Conservation (phyloP, 2,113 vertebrate species). For the Haemorhous mexicanus region DNA sequence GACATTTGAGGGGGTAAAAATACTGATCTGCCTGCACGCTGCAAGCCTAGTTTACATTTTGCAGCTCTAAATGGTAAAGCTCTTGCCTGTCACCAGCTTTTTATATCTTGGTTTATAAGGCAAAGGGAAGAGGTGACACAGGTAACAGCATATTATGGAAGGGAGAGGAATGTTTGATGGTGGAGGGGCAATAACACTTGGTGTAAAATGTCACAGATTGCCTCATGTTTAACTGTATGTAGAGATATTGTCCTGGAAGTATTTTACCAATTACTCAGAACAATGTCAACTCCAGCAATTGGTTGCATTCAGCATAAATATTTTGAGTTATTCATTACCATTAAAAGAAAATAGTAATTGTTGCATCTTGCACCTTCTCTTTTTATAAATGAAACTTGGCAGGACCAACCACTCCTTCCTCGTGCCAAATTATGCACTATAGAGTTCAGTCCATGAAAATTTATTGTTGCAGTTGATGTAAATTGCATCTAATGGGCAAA, state of each 20-base stretch:
- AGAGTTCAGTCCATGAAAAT: not conserved
- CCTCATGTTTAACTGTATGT: not conserved
- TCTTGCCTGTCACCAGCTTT: not conserved
- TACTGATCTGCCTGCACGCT: accelerated
- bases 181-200: not conserved
- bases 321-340: not conserved
- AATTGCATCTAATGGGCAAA: conserved; percentile 37
- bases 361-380: not conserved
- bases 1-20: not conserved
- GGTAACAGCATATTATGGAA: not conserved
- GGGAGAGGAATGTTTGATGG: not conserved
- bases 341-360: conserved; percentile 18
- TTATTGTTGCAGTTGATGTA: conserved; percentile 13
- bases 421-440: not conserved
- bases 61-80: not conserved
- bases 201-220: not conserved
- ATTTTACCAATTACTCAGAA: not conserved
- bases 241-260: not conserved
- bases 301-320: not conserved
- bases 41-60: not conserved
- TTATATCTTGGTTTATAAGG: not conserved
- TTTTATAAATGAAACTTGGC: not conserved
- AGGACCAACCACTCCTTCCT: not conserved
- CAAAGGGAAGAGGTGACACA: not conserved
- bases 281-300: not conserved